Base-by-base conservation (phyloP, 2,888 invertebrate species). In the Lamellibrachia columna region DNA sequence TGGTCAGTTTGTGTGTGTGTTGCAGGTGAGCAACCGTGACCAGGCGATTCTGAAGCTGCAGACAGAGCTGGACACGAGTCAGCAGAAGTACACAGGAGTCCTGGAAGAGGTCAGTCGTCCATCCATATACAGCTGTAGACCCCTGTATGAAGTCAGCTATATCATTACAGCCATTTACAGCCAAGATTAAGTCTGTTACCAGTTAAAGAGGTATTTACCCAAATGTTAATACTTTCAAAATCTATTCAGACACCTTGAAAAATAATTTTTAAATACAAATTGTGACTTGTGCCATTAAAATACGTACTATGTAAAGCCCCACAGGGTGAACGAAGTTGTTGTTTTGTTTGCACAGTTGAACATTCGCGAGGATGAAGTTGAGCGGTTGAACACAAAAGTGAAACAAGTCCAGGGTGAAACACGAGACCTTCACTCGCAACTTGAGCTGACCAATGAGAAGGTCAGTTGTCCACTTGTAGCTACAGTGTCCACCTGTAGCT, bases 21-120 rank as follows among this genome's bases (percentile, higher is more conserved):
- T 93, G n/a, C 94, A 96, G 96, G 96, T 96, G 91, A 94, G 95
- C 9, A 95, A 95, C 92, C 92, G 96, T 91, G 96, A 96, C 94
- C 95, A 96, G 93, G 95, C 94, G 7, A 96, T 96, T 58, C 94
- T 96, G 40, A 95, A 95, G 92, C 94, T 96, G 55, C 96, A 96
- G 94, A 95, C 95, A n/a, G 96, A 96, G 53, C 94, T 96, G 90
- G 96, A 96, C 93, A 96, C 95, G 15, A 94, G 95, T 8, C 95
- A 95, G 92, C 96, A 96, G 93, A 95, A 96, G 93, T 96, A 95
- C 93, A 94, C 94, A 11, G 96, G 95, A 7, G 94, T 94, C 92
- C 92, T 95, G 75, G 96, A 96, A n/a, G 96, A 96, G 95, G 96
- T 96, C 52, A 93, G 93, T 91, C 40, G 22, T 40, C 52, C 52